Base-by-base conservation (phyloP, 2,797 vertebrate species). In the Sebastes steindachneri region DNA sequence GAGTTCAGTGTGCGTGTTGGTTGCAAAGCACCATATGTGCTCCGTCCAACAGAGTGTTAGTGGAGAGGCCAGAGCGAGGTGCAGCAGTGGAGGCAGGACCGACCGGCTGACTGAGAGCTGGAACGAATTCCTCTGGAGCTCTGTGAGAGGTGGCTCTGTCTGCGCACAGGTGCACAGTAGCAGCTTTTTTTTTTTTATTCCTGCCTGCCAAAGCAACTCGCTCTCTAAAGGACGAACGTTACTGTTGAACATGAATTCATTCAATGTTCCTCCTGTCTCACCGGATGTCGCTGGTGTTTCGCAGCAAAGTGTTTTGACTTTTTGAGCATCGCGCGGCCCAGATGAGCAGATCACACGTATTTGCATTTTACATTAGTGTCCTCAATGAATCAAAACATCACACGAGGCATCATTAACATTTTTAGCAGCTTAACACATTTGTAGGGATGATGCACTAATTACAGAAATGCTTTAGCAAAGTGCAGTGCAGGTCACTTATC, bases 111-210 rank as follows among this genome's bases (percentile, higher is more conserved):
- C 64, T 5, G 21, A 72, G 70, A 78, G 41, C 68, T 67, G 60
- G 74, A 88, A 62, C 55, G 53, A 65, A 85, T 87, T 89, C 85
- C 88, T 89, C 65, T 62, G 78, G 48, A 62, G 79, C 82, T 10
- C 15, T 7, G 59, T 67, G 77, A 86, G 86, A 85, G 58, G 60
- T 7, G 26, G 35, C 65, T 83, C 79, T 88, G 87, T 90, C 83
- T 85, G 84, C 31, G 41, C 35, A 60, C 82, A 86, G 76, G 77
- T 41, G 74, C 62, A 76, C 77, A 68, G 51, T 0, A 15, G 19
- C 11, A 4, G 14, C 41, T 6, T 19, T 45, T 55, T 59, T 28
- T 35, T n/a, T 26, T 25, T 9, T 48, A 23, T 66, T 51, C 11
- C 8, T 14, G 8, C 26, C 25, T 55, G 23, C 64, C 19, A 35